Evolutionary conservation across 2,888 invertebrate genomes (phyloP), one percentile per base, ranked within the genome.

Genomic region (Meteorus cinctellus): DNA sequence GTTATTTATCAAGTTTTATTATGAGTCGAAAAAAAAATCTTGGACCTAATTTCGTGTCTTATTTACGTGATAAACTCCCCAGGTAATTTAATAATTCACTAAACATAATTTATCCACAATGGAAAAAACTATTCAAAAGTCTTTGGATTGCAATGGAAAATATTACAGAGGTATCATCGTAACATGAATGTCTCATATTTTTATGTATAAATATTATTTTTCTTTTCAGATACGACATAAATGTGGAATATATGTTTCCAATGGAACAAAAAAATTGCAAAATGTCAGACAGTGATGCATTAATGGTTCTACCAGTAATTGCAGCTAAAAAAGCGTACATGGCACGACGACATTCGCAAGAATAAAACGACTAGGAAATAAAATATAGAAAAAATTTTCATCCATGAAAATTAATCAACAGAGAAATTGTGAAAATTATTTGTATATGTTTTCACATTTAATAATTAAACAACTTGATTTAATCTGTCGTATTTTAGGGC

Each of bases 1-100:
- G 96, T 67, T 97, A 96, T 87, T 90, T 97, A 51, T 96, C 96
- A 34, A 96, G 96, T 68, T 94, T 96, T 85, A 93, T 96, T 48
- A 92, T 97, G 89, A 95, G 96, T 59, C 90, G 94, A 45, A 90
- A 92, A 81, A 89, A 91, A 2, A 89, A 88, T 16, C 89, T 94
- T 19, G 93, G 92, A 1, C 91, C 92, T 80, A 94, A 95, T 85
- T 95, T 95, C 29, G 92, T 94, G 89, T 93, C 94, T 31, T 95
- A 95, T 86, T 90, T 95, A n/a, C 91, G 94, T 66, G 95, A 95
- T 84, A 95, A 95, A 86, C 88, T 95, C 59, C 94, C 94, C 0
- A 92, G 87, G 87, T 89, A 82, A 80, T 41, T 41, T 1, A 41
- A 41, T 41, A 6, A 8, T 34, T 8, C 34, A 34, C 8, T 34